Base-by-base conservation (phyloP, 2,113 vertebrate genomes). In the Clinocottus analis region DNA sequence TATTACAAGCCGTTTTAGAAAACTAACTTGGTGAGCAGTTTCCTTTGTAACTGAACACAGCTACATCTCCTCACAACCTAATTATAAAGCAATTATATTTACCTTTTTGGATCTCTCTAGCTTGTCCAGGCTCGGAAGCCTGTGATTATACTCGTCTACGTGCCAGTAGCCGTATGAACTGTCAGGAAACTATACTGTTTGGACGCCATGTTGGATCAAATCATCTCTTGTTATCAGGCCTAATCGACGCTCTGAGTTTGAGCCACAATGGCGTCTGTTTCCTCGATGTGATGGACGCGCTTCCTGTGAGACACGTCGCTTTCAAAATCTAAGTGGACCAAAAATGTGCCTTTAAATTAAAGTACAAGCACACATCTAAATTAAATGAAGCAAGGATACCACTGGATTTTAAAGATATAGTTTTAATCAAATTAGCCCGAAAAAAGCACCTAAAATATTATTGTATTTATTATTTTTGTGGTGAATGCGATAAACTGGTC, bases 201-300 rank as follows among this genome's bases (percentile, higher is more conserved):
- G 2, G 62, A 13, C 35, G 62, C 88, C 93, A 95, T 93, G 29
- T 66, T 84, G 92, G 92, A 84, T 94, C 93, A 58, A 80, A 35
- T 6, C 6, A 5, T 31, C 23, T 6, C 0, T 23, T 16, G 7
- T 0, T 1, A 16, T 16, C 0, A 2, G 0, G n/a, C 0, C 2
- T 33, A n/a, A 2, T 14, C 0, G 55, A 27, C 0, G 6, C 16
- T 69, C 27, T 43, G 0, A 9, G 10, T 21, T 66, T 25, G 92
- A 91, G 35, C 94, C 93, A 85, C 80, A 93, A 95, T 95, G 94
- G 90, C 84, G 70, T 4, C 79, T 14, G 60, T 85, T 90, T 91
- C 85, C 23, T 19, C 17, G 0, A 8, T 10, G 16, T 5, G 63
- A 35, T 16, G 17, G 43, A 69, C 12, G 3, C 13, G 62, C 73